Evolutionary conservation across 2,797 vertebrate genomes (phyloP).

Genomic region (Rhinatrema bivittatum): DNA sequence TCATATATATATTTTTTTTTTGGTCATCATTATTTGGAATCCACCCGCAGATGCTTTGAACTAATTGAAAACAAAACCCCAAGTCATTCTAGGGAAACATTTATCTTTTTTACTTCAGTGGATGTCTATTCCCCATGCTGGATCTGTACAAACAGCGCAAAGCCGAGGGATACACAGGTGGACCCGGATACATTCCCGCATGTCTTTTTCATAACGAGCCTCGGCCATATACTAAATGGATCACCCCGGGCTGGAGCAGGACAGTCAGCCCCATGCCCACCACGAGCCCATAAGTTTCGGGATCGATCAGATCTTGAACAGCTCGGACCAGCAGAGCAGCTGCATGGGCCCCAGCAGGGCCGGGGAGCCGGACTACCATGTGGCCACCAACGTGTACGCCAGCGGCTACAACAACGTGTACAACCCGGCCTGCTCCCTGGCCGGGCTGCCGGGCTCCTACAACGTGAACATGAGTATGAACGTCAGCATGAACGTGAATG

Average conservation of each 20-base stretch:
- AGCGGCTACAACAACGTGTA: conserved; percentile 68
- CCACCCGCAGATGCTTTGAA: too few species aligned
- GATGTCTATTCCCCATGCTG: too few species aligned
- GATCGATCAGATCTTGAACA: conserved; percentile 91
- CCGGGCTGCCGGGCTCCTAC: conserved; percentile 68
- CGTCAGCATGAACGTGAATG: conserved; percentile 72
- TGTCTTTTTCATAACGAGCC: too few species aligned
- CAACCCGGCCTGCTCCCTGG: conserved; percentile 74
- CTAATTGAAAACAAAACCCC: too few species aligned
- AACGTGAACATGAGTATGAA: conserved; percentile 84
- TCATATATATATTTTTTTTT: too few species aligned
- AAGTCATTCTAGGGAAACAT: too few species aligned
- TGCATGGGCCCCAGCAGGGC: conserved; percentile 65
- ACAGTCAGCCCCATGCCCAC: conserved; percentile 58
- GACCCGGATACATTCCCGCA: too few species aligned
- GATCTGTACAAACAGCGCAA: too few species aligned
- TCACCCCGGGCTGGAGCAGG: conserved; percentile 69
- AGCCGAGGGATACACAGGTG: too few species aligned
- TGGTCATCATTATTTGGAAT: too few species aligned
- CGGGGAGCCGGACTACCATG: conserved; percentile 59
- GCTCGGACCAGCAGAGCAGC: conserved; percentile 68
- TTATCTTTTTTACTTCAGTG: too few species aligned
- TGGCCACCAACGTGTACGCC: conserved; percentile 58
- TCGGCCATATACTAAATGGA: too few species aligned
- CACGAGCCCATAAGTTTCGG: conserved; percentile 87